Percentiles rank a stretch among this genome's conserved stretches.
phyloP scores from a whole-genome alignment of 1,140 invertebrate species.

The Eulimnadia texana region DNA sequence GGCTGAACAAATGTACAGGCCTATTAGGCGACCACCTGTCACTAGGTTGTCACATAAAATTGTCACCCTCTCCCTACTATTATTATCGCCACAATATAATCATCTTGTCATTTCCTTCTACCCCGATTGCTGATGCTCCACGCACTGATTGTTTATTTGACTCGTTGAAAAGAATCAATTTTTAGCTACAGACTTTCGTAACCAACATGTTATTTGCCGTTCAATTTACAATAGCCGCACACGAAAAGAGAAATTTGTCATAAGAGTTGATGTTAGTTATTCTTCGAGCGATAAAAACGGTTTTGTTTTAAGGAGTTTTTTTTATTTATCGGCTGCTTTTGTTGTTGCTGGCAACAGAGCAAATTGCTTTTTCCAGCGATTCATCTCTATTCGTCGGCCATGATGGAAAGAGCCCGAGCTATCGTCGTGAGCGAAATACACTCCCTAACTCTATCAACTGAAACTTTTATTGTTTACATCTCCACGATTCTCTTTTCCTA shows the following conservation, averaged over 20 bases:
- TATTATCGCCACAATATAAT: not conserved
- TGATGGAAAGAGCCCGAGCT: not conserved
- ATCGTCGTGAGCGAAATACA: not conserved
- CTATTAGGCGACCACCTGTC: slow-evolving; percentile 10
- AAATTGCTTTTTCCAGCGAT: not conserved
- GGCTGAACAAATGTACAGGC: slow-evolving; percentile 2
- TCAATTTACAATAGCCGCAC: too few relatives aligned
- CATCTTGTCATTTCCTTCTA: not conserved
- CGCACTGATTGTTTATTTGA: not conserved
- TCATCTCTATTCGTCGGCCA: not conserved
- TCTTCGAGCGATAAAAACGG: too few relatives aligned
- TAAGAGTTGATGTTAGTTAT: too few relatives aligned
- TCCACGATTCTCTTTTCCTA: not conserved
- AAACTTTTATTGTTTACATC: too few relatives aligned
- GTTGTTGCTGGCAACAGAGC: not conserved
- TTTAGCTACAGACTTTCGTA: too few relatives aligned
- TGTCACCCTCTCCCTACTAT: not conserved
- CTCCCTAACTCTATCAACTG: too few relatives aligned
- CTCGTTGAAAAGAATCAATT: too few relatives aligned
- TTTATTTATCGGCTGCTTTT: not conserved
- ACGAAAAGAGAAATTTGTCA: too few relatives aligned
- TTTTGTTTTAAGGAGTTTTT: too few relatives aligned
- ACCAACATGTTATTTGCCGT: too few relatives aligned
- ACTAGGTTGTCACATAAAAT: slow-evolving; percentile 8
- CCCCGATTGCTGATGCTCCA: not conserved